Conservation (phyloP, 37 sponge, comb jelly and placozoan genomes). For the Ianthella basta region DNA sequence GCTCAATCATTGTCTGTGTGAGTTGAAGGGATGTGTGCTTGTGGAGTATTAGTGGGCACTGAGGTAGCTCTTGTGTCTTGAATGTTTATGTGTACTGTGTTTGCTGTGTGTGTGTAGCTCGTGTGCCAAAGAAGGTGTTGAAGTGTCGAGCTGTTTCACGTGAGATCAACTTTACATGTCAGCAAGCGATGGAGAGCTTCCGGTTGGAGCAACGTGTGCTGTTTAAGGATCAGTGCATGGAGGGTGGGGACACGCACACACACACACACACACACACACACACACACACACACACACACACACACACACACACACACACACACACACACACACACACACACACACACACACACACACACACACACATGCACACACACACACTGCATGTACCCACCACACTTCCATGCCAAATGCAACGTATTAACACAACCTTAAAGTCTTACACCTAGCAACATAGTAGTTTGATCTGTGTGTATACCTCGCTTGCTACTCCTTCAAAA, state of each 20-base stretch:
- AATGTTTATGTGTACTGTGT: too few species aligned
- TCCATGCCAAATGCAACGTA: too few species aligned
- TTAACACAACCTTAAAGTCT: too few species aligned
- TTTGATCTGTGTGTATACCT: too few species aligned
- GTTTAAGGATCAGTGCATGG: slow-evolving; percentile 85
- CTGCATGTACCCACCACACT: too few species aligned
- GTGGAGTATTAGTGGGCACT: too few species aligned
- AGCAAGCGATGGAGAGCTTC: slow-evolving; percentile 69
- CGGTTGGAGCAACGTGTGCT: slow-evolving; percentile 89
- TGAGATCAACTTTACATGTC: slow-evolving; percentile 93
- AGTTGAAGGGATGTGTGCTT: too few species aligned
- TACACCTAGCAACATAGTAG: too few species aligned
- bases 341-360: background rate
- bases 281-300: slow-evolving; percentile 2
- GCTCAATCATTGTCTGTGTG: too few species aligned
- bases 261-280: slow-evolving; percentile 3
- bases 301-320: background rate
- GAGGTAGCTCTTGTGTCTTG: too few species aligned
- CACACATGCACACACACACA: background rate
- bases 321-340: slow-evolving; percentile 3
- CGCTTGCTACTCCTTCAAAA: too few species aligned
- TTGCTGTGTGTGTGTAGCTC: slow-evolving; percentile 45
- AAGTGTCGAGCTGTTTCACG: slow-evolving; percentile 87
- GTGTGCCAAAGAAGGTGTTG: slow-evolving; percentile 95
- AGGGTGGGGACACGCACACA: slow-evolving; percentile 65